These are phyloP conservation scores for Bostrychus sinensis DNA, from an alignment of 2,113 vertebrate species.

Conservation along the genomic window DNA sequence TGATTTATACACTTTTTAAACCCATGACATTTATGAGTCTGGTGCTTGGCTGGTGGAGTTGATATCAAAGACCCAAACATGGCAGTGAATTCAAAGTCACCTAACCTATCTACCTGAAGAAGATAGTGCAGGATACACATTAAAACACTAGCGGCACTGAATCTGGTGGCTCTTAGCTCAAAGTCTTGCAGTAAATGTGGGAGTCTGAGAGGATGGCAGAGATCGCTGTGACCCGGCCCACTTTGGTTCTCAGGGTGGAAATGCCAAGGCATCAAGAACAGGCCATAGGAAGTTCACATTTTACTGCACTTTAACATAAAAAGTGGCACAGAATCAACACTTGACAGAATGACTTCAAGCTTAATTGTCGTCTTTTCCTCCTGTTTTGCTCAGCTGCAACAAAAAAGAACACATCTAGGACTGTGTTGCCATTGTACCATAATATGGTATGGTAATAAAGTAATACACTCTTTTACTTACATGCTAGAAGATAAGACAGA, in stretches of 20 bases:
- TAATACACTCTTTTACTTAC: constrained; percentile 61
- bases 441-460: background rate
- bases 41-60: constrained; percentile 9
- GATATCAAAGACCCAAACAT: constrained; percentile 8
- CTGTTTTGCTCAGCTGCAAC: constrained; percentile 93
- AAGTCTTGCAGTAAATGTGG: constrained; percentile 7
- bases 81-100: constrained; percentile 45
- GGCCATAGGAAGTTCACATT: constrained; percentile 16
- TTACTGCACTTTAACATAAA: constrained; percentile 11
- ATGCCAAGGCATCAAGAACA: constrained; percentile 22
- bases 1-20: constrained; percentile 5
- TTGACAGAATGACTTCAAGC: constrained; percentile 4
- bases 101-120: constrained; percentile 6
- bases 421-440: background rate
- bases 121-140: constrained; percentile 14
- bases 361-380: constrained; percentile 92
- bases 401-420: background rate
- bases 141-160: constrained; percentile 11
- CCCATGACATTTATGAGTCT: constrained; percentile 4
- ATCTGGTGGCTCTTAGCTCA: constrained; percentile 1
- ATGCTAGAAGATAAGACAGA: constrained; percentile 53
- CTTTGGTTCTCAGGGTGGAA: constrained; percentile 20
- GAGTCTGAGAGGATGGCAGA: background rate
- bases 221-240: background rate
- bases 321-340: constrained; percentile 16